phyloP scores from a whole-genome alignment of 2,113 vertebrate genomes.

The Mus spicilegus region DNA sequence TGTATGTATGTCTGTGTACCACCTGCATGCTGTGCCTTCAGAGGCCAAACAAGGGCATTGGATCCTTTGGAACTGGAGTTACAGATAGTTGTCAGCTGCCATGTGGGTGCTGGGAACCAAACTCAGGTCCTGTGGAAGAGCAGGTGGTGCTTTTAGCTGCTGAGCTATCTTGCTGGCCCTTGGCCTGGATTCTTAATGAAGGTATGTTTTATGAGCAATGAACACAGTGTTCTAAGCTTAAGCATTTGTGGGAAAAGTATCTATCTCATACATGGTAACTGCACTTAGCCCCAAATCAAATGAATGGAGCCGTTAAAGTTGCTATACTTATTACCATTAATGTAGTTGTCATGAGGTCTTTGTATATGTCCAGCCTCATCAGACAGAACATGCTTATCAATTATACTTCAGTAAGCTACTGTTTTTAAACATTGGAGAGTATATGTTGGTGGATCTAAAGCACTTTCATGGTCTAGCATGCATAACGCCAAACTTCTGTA shows the following conservation, averaged over 20 bases:
- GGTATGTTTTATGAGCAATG: rapidly evolving
- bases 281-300: background rate
- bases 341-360: background rate
- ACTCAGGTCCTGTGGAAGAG: background rate
- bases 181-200: background rate
- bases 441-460: background rate
- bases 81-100: background rate
- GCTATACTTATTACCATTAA: background rate
- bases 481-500: background rate
- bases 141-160: background rate
- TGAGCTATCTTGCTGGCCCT: background rate
- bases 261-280: background rate
- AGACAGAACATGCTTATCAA: background rate
- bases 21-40: background rate
- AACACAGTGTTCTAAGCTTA: background rate
- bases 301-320: background rate
- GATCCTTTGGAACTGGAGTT: background rate
- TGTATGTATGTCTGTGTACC: background rate
- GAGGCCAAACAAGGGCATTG: background rate
- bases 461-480: background rate
- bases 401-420: background rate
- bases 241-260: background rate
- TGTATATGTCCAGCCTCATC: background rate
- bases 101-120: background rate
- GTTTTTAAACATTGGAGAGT: background rate